These are phyloP conservation scores for Eubucco bourcierii DNA, from an alignment of 2,113 vertebrate genomes.

Conservation along the genomic window DNA sequence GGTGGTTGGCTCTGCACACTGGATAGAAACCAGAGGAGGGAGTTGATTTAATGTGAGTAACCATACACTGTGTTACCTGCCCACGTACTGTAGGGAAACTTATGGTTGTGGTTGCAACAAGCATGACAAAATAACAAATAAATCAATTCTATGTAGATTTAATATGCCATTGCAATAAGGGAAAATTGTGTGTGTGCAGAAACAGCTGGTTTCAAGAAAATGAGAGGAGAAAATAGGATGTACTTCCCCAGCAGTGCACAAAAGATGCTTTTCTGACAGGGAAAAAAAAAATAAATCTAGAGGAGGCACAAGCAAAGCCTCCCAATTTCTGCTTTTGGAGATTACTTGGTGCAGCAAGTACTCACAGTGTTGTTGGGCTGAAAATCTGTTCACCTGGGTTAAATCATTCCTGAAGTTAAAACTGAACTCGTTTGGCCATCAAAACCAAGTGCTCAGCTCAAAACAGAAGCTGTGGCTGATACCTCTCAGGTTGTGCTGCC, in stretches of 20 bases:
- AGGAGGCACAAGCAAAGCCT: not conserved
- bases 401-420: not conserved
- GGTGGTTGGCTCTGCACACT: not conserved
- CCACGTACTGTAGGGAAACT: not conserved
- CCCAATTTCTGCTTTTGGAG: not conserved
- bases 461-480: not conserved
- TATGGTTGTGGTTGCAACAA: not conserved
- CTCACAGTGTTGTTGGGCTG: not conserved
- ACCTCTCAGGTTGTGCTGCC: too few species aligned
- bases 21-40: not conserved
- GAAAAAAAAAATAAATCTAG: not conserved
- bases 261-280: not conserved
- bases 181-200: not conserved
- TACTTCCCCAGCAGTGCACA: not conserved
- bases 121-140: not conserved
- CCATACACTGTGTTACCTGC: not conserved
- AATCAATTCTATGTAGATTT: not conserved
- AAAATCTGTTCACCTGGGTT: not conserved
- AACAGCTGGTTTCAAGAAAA: constrained; percentile 14
- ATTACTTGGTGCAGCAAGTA: not conserved
- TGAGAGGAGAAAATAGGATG: not conserved
- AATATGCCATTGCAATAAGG: constrained; percentile 2
- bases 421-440: not conserved
- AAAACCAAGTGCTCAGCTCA: not conserved
- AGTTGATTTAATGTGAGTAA: constrained; percentile 25